Conservation (phyloP, 2,888 invertebrate genomes). For the Ochropacha duplaris region DNA sequence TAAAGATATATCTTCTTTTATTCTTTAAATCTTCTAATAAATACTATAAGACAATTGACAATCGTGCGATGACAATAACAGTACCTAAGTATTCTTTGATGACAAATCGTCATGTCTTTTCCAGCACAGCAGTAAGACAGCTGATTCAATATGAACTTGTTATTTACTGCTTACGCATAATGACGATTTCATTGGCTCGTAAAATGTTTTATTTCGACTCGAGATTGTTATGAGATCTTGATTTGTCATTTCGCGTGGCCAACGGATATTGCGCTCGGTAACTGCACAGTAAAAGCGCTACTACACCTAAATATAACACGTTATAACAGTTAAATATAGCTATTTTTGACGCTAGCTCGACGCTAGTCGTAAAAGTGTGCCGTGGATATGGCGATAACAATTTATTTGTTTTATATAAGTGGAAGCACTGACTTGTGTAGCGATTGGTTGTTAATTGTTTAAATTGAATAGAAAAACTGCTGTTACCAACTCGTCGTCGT, state of each 20-base stretch:
- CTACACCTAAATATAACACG: constrained; percentile 23
- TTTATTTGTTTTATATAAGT: not conserved
- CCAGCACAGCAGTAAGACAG: not conserved
- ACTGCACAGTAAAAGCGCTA: constrained; percentile 32
- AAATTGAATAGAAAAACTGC: constrained; percentile 8
- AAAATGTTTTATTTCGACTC: constrained; percentile 44
- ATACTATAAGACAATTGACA: too few relatives aligned
- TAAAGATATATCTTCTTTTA: too few relatives aligned
- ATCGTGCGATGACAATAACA: too few relatives aligned
- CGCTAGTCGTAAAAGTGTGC: not conserved
- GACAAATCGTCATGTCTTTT: not conserved
- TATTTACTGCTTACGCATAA: constrained; percentile 50
- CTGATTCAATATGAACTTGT: constrained; percentile 39
- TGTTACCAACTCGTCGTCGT: not conserved
- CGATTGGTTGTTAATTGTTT: constrained; percentile 16
- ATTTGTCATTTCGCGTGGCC: constrained; percentile 50
- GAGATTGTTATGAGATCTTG: constrained; percentile 48
- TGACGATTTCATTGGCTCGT: constrained; percentile 53
- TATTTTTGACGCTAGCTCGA: constrained; percentile 4
- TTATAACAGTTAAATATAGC: constrained; percentile 16
- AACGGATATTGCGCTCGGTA: constrained; percentile 27
- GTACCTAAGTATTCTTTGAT: not conserved
- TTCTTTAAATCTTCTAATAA: too few relatives aligned
- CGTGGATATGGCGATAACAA: constrained; percentile 2
- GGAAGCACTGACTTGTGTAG: constrained; percentile 13